phyloP scores from a whole-genome alignment of 1,140 invertebrate genomes.

The Pseudomyrmex flavicornis region DNA sequence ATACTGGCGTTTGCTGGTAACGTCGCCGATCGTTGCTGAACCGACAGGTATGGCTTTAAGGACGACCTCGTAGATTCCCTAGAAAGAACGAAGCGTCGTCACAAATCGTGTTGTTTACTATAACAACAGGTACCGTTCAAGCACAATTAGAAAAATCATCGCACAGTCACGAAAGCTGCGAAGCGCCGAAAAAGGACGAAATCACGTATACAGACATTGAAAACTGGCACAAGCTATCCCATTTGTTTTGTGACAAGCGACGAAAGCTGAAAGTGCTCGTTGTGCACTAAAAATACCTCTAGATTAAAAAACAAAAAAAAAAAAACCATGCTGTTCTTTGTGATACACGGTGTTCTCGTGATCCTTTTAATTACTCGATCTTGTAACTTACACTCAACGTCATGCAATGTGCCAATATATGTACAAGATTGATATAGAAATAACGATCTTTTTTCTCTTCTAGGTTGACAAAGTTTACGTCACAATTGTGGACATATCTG shows the following conservation, averaged over 20 bases:
- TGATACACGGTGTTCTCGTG: neutral
- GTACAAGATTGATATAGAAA: neutral
- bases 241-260: neutral
- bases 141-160: neutral
- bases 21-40: conserved; percentile 89
- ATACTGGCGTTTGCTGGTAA: conserved; percentile 89
- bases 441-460: conserved; percentile 1
- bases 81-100: conserved; percentile 45
- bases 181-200: conserved; percentile 45
- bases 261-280: conserved; percentile 9
- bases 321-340: neutral
- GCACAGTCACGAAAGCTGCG: conserved; percentile 22
- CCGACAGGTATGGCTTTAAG: conserved; percentile 89
- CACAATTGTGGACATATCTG: neutral
- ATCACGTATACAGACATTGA: neutral
- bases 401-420: conserved; percentile 36
- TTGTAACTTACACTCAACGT: neutral
- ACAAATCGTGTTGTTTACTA: neutral
- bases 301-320: too few relatives aligned
- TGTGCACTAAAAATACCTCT: neutral
- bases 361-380: neutral
- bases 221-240: conserved; percentile 8
- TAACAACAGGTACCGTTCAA: neutral
- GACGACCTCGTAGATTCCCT: conserved; percentile 92
- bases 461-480: neutral